Conservation (phyloP, 2,113 vertebrate genomes). For the Rhynchomys soricoides region DNA sequence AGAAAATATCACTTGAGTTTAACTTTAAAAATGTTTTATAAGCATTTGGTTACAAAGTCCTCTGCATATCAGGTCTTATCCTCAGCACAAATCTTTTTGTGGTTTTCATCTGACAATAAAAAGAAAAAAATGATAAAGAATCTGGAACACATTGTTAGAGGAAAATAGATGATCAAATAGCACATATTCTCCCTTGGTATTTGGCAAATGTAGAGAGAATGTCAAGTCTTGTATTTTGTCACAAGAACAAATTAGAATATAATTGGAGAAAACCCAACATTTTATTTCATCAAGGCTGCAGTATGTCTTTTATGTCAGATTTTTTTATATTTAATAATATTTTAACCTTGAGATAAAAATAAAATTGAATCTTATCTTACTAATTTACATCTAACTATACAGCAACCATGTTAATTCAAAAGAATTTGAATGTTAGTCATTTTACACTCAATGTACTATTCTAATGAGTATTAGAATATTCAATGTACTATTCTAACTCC, state of each 20-base stretch:
- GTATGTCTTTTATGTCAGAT: background rate
- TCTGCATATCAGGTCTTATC: background rate
- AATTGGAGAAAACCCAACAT: background rate
- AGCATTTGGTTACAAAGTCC: background rate
- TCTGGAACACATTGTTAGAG: background rate
- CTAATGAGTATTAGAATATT: too few relatives aligned
- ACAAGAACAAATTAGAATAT: background rate
- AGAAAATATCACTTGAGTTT: conserved; percentile 12
- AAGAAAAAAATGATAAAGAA: background rate
- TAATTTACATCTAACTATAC: background rate
- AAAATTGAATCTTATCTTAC: background rate
- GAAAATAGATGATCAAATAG: conserved; percentile 12
- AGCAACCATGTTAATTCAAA: background rate
- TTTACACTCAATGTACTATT: background rate
- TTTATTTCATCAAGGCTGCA: background rate
- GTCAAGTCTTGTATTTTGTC: background rate
- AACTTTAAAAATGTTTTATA: background rate
- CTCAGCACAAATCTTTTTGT: background rate
- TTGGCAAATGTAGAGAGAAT: background rate
- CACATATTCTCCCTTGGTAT: background rate
- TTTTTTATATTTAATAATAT: background rate
- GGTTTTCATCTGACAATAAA: background rate
- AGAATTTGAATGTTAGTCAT: background rate
- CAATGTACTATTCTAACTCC: background rate
- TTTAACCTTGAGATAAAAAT: background rate